Base-by-base conservation (phyloP, 2,888 invertebrate species). In the Timema cristinae region DNA sequence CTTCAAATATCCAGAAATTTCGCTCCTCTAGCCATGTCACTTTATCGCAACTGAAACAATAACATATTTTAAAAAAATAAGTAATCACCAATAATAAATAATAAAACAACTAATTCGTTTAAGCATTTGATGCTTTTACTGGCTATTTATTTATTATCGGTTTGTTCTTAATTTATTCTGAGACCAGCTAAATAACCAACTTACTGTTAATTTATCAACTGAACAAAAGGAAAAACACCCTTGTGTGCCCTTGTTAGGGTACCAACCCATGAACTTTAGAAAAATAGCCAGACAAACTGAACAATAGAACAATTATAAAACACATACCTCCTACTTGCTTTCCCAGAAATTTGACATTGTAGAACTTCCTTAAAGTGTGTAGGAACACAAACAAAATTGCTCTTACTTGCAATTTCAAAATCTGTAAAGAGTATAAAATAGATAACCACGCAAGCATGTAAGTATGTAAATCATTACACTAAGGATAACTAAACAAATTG, bases 21-120 rank as follows among this genome's bases (percentile, higher is more conserved):
- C 89, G 86, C 80, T 94, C 93, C 79, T 95, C 95, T 69, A 94
- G 85, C 85, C 92, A 92, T 5, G 92, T 92, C 15, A 94, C 92
- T 80, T 89, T 87, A 79, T 94, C 93, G 84, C 96, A 96, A 81
- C 95, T 92, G 83, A 75, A 88, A 86, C 63, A 75, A 74, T 73
- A 73, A 75, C 70, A 15, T 63, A n/a, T 59, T 66, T 48, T 6
- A 6, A 59, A 13, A 68, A 32, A 11, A 73, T 10, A 66, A 66
- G 32, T 15, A 66, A 16, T 32, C 32, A 4, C 32, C 1, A 32
- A 32, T 32, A 32, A 32, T 32, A 32, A 32, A 32, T 1, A 32
- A 32, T 32, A 32, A 32, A 32, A 32, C 32, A 32, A 32, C 32
- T 32, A 32, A 32, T 32, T 32, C 32, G 2, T 32, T 32, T 32